Evolutionary conservation across 2,113 vertebrate species (phyloP), one percentile per base, ranked within the genome.

Genomic region (Zosterops hypoxanthus): DNA sequence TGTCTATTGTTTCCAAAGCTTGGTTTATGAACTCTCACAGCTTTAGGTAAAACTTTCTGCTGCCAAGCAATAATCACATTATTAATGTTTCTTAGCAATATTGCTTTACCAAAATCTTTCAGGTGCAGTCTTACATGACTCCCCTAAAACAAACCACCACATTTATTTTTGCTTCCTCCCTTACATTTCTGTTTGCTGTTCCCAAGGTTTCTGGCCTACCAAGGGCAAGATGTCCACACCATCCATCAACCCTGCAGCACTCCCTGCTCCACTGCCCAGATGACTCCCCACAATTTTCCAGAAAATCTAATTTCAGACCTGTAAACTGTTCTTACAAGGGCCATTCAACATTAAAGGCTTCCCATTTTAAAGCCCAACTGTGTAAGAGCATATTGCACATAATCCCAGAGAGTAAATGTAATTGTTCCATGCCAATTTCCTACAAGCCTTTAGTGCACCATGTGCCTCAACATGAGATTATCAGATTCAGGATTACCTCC

Each of bases 241-340:
- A 28, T 61, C 36, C 59, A 39, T 39, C 34, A 61, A 8, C 8
- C 26, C 36, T 4, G 8, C 17, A 19, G 59, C 20, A 39, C 24
- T 36, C 34, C 34, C 34, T 60, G 59, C 59, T 39, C 59, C 36
- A 61, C 36, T 61, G 34, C 59, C 59, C 36, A 20, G 36, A 36
- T 39, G 59, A 36, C 36, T 61, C 59, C 59, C 34, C 59, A 61
- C 25, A 39, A 20, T 28, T 18, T 89, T 47, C 57, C 59, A 75
- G 77, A 42, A 91, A 92, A 95, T 72, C 53, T 64, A 25, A 91
- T 93, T 94, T 86, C 71, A 81, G 41, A 61, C 46, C 69, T 75
- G 50, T 76, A 88, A 91, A 80, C 68, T 56, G 28, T 44, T 90
- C 63, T 86, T 71, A 85, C 34, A 80, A 60, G 55, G 72, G 41